Evolutionary conservation across 2,113 vertebrate genomes (phyloP).

Genomic region (Lepus europaeus): DNA sequence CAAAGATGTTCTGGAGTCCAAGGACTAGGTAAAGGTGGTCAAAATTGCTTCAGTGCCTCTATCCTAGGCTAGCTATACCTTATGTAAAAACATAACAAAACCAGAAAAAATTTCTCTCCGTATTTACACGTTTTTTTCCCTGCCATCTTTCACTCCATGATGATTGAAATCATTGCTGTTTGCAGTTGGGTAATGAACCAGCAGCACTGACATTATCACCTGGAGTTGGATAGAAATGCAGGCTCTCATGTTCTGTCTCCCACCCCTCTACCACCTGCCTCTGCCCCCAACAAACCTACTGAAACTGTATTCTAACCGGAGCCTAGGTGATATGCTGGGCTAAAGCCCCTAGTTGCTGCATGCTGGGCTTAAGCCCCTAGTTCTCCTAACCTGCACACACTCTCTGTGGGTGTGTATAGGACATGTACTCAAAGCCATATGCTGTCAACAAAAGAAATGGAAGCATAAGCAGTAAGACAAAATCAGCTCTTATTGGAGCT

Average conservation of each 20-base stretch:
- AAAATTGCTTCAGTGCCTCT: not conserved
- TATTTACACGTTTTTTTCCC: not conserved
- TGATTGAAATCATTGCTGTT: not conserved
- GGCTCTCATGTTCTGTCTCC: not conserved
- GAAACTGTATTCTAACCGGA: not conserved
- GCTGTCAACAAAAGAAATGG: not conserved
- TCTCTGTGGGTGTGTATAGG: not conserved
- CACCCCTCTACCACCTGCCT: too few species aligned
- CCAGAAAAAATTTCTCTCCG: not conserved
- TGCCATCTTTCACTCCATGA: not conserved
- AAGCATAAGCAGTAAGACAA: conserved; percentile 11
- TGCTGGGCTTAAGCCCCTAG: not conserved
- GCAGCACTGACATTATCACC: not conserved
- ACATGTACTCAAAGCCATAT: not conserved
- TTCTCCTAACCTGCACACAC: not conserved
- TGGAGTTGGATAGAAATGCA: not conserved
- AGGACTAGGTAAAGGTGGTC: not conserved
- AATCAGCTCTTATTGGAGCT: conserved; percentile 1
- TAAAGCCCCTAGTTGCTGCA: not conserved
- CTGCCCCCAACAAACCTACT: too few species aligned
- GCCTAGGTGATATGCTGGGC: too few species aligned
- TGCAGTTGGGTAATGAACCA: not conserved
- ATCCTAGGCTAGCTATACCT: not conserved
- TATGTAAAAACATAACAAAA: not conserved
- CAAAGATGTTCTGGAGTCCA: not conserved